Conservation (phyloP, 2,888 invertebrate species). For the Ormyrus labotus region DNA sequence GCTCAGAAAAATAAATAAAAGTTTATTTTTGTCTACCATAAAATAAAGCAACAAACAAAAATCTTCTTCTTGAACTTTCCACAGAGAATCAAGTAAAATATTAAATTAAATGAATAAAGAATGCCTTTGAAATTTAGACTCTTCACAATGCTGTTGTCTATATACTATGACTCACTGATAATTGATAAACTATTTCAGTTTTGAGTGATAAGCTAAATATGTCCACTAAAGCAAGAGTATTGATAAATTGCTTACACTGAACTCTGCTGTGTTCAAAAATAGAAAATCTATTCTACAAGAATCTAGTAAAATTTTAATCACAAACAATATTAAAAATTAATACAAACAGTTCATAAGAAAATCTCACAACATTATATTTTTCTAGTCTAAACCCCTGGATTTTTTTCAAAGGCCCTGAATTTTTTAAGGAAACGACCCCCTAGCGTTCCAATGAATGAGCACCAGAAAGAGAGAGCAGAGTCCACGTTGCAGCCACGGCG, state of each 20-base stretch:
- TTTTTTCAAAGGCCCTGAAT: too few relatives aligned
- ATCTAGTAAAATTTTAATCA: too few relatives aligned
- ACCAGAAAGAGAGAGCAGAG: not conserved
- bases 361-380: too few relatives aligned
- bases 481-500: slow-evolving; percentile 28
- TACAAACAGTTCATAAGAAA: too few relatives aligned
- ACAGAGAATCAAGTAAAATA: not conserved
- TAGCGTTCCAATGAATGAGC: not conserved
- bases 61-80: slow-evolving; percentile 1
- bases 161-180: slow-evolving; percentile 11
- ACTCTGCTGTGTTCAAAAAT: too few relatives aligned
- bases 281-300: too few relatives aligned
- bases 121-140: slow-evolving; percentile 3
- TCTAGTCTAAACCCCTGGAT: too few relatives aligned
- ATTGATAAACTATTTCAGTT: slow-evolving; percentile 9
- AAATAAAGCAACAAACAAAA: not conserved
- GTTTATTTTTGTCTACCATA: not conserved
- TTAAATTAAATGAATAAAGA: not conserved
- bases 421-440: too few relatives aligned
- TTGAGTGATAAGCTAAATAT: slow-evolving; percentile 1
- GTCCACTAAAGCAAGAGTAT: too few relatives aligned
- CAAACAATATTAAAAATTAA: too few relatives aligned
- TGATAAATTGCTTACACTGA: too few relatives aligned
- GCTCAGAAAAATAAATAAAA: not conserved
- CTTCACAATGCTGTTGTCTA: not conserved